These are phyloP conservation scores for Pelodiscus sinensis DNA, from an alignment of 2,113 vertebrate species.

Conservation along the genomic window DNA sequence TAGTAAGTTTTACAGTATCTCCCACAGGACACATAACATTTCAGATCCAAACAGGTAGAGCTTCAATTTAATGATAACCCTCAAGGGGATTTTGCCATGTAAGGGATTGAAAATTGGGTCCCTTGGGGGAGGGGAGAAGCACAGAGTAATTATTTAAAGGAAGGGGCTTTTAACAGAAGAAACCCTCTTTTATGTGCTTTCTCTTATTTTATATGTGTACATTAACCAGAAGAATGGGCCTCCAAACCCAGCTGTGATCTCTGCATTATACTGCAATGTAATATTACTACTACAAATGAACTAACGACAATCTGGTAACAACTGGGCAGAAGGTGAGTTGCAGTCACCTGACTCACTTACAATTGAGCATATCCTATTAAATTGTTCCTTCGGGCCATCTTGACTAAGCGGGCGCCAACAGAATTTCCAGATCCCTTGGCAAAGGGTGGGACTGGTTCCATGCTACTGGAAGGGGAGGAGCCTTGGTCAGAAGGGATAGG, in stretches of 20 bases:
- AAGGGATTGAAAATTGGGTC: neutral
- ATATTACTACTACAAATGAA: neutral
- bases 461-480: too few relatives aligned
- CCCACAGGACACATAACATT: neutral
- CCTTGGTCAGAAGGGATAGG: too few relatives aligned
- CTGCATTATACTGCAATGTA: rapidly evolving
- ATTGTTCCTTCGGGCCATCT: neutral
- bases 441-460: too few relatives aligned
- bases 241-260: rapidly evolving
- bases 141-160: neutral
- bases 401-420: neutral
- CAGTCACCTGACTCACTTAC: neutral
- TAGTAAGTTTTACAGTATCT: neutral
- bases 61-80: neutral
- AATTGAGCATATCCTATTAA: neutral
- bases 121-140: neutral
- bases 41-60: neutral
- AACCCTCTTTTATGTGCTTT: neutral
- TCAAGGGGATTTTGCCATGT: neutral
- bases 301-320: neutral
- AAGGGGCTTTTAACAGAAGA: neutral
- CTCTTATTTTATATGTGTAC: neutral
- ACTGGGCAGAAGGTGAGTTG: neutral
- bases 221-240: neutral
- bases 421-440: too few relatives aligned